Conservation (phyloP, 2,888 invertebrate genomes). For the Brachypalpus laphriformis region DNA sequence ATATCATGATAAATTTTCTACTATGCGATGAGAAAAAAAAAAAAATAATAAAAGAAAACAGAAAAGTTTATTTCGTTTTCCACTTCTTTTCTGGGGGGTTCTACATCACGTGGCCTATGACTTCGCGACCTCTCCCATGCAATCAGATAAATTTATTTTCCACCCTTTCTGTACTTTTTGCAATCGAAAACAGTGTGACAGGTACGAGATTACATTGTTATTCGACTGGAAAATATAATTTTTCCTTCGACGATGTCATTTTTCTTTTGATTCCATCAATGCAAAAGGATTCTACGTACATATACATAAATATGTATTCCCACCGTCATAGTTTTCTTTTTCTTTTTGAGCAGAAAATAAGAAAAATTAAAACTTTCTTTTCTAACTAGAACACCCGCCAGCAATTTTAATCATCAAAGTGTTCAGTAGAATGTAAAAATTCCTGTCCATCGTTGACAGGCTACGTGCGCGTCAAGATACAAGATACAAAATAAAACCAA, state of each 20-base stretch:
- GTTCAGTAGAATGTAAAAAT: slow-evolving; percentile 14
- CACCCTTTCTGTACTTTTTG: slow-evolving; percentile 10
- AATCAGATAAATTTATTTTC: slow-evolving; percentile 58
- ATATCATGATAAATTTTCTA: slow-evolving; percentile 45
- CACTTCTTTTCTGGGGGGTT: background rate
- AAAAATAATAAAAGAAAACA: background rate
- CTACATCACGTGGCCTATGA: slow-evolving; percentile 33
- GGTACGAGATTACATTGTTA: slow-evolving; percentile 53
- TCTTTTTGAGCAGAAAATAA: background rate
- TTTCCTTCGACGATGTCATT: background rate
- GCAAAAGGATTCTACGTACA: slow-evolving; percentile 18
- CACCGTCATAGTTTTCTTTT: background rate
- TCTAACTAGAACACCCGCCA: background rate
- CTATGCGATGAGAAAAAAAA: slow-evolving; percentile 15
- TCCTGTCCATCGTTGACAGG: slow-evolving; percentile 9
- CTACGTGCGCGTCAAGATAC: background rate
- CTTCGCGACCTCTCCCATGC: slow-evolving; percentile 30
- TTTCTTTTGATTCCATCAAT: background rate
- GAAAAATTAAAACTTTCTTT: background rate
- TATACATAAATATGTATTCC: background rate
- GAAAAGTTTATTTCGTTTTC: slow-evolving; percentile 9
- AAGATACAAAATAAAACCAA: background rate
- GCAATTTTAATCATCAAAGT: slow-evolving; percentile 9
- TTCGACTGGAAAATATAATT: slow-evolving; percentile 8
- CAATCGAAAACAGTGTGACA: slow-evolving; percentile 55